Conservation (phyloP, 2,797 vertebrate species). For the Gallinago solitaria region DNA sequence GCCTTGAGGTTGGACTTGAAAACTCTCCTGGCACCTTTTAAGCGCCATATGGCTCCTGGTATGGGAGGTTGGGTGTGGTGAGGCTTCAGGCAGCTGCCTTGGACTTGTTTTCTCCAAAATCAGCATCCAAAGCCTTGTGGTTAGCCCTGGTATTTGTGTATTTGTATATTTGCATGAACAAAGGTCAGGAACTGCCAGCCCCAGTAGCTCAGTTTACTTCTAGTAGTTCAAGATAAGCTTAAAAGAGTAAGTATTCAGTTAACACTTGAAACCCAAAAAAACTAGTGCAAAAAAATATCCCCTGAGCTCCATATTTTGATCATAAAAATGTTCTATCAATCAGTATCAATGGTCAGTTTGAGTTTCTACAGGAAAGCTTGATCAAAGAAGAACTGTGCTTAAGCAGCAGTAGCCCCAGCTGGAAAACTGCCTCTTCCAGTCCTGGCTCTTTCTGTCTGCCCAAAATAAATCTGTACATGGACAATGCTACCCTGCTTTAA, state of each 20-base stretch:
- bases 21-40: background rate
- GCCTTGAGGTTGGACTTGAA: background rate
- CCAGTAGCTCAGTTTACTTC: conserved; percentile 3
- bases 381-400: background rate
- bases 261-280: background rate
- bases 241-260: background rate
- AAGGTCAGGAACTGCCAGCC: conserved; percentile 16
- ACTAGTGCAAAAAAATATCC: background rate
- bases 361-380: background rate
- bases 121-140: conserved; percentile 25
- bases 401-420: background rate
- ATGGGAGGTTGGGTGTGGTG: background rate
- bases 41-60: background rate
- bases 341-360: background rate
- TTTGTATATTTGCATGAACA: conserved; percentile 35
- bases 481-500: background rate
- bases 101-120: background rate
- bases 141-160: background rate
- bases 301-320: background rate
- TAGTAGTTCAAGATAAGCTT: background rate
- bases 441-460: background rate
- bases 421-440: background rate
- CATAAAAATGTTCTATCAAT: background rate
- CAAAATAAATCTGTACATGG: background rate
- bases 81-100: background rate